These are phyloP conservation scores for Falcunculus frontatus DNA, from an alignment of 2,113 vertebrate species.

Conservation along the genomic window DNA sequence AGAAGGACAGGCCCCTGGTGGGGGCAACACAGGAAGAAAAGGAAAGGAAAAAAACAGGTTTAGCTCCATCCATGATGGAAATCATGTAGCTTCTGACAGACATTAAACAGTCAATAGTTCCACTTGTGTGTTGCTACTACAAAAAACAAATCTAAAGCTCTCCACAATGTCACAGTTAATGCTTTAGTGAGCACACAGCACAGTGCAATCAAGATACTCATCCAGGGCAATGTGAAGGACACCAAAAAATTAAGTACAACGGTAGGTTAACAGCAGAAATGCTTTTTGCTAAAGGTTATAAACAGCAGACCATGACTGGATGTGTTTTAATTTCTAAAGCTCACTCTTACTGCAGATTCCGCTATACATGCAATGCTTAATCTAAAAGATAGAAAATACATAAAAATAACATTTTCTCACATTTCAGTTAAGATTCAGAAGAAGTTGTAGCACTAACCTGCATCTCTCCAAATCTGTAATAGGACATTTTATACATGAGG, in stretches of 20 bases:
- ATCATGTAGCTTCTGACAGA: not conserved
- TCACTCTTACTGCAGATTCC: not conserved
- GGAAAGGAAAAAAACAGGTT: not conserved
- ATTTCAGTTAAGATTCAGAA: not conserved
- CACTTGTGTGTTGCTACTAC: not conserved
- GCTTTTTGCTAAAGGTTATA: not conserved
- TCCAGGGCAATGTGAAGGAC: not conserved
- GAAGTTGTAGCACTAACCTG: slow-evolving; percentile 81
- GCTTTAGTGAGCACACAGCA: not conserved
- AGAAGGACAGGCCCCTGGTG: not conserved
- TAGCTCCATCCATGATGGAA: not conserved
- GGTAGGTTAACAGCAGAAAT: not conserved
- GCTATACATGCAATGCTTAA: not conserved
- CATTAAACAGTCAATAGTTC: not conserved
- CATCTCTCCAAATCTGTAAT: slow-evolving; percentile 99
- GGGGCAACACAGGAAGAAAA: not conserved
- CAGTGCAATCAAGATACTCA: not conserved
- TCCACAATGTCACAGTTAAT: not conserved
- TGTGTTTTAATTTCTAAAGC: not conserved
- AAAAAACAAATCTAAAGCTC: not conserved
- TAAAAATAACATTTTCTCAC: not conserved
- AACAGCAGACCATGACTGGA: not conserved
- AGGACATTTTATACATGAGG: slow-evolving; percentile 99
- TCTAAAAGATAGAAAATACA: not conserved
- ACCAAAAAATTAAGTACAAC: not conserved